Conservation (phyloP, 2,888 invertebrate genomes). For the Parapristionchus giblindavisi region DNA sequence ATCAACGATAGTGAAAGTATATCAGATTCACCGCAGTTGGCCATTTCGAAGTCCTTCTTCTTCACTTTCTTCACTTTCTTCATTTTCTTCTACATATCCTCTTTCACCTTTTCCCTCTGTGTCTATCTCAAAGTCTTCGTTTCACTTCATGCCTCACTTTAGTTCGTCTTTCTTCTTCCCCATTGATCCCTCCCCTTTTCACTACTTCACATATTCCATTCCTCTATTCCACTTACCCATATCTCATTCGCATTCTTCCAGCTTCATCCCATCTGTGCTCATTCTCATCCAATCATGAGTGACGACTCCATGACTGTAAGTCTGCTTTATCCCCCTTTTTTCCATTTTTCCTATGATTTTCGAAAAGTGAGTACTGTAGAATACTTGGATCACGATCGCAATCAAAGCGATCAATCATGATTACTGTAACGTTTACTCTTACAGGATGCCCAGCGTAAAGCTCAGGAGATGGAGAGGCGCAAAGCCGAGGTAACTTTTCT, state of each 20-base stretch:
- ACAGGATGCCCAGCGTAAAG: constrained; percentile 37
- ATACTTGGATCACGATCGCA: neutral
- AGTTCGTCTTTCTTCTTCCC: neutral
- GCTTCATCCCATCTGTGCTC: neutral
- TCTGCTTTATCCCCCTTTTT: neutral
- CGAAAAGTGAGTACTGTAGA: neutral
- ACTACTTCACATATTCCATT: no score
- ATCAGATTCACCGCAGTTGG: constrained; percentile 30
- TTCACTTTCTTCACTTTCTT: constrained; percentile 11
- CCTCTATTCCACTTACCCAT: neutral
- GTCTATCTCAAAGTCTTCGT: neutral
- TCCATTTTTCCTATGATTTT: neutral
- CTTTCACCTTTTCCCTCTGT: constrained; percentile 32
- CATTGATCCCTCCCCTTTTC: neutral
- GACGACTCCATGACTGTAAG: constrained; percentile 26
- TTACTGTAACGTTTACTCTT: no score
- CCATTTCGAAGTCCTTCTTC: constrained; percentile 14
- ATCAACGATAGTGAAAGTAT: no score
- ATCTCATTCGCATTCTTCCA: neutral
- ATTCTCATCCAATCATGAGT: neutral
- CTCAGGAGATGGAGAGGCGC: constrained; percentile 37
- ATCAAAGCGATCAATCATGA: no score
- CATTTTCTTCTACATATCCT: constrained; percentile 5
- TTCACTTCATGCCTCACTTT: constrained; percentile 9
- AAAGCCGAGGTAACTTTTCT: constrained; percentile 34